These are phyloP conservation scores for Ryuthela nishihirai DNA, from an alignment of 2,888 invertebrate species.

Conservation along the genomic window DNA sequence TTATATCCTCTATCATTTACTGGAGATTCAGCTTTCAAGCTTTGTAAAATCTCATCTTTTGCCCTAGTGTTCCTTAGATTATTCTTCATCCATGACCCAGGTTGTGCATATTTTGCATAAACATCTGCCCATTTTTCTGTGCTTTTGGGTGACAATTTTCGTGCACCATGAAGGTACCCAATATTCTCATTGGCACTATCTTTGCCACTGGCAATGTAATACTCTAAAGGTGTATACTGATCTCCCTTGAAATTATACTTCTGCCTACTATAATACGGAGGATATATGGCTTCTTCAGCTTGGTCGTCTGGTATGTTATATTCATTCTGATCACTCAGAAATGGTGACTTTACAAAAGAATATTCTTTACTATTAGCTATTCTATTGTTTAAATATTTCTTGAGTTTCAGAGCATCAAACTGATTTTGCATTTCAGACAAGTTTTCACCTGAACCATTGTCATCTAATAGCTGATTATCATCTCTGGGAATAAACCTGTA, in stretches of 20 bases:
- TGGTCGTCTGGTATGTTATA: slow-evolving; percentile 25
- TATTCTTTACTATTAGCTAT: slow-evolving; percentile 14
- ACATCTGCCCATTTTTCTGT: no score
- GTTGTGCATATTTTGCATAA: background rate
- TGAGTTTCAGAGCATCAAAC: slow-evolving; percentile 22
- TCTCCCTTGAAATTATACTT: no score
- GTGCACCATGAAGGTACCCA: no score
- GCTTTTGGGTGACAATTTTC: no score
- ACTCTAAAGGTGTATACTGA: no score
- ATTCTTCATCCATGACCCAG: background rate
- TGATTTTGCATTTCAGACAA: slow-evolving; percentile 20
- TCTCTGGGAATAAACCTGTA: no score
- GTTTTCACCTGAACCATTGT: background rate
- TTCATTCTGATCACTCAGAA: slow-evolving; percentile 13
- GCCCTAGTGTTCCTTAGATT: background rate
- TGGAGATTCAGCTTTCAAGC: no score
- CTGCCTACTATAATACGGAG: slow-evolving; percentile 30
- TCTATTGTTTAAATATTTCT: slow-evolving; percentile 19
- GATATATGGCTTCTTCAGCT: slow-evolving; percentile 13
- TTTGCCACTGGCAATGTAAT: no score
- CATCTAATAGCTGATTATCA: slow-evolving; percentile 8
- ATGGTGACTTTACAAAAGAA: no score
- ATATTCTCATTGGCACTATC: no score
- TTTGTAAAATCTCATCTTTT: no score
- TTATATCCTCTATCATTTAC: no score